Evolutionary conservation across 2,888 invertebrate species (phyloP), one percentile per base, ranked within the genome.

Genomic region (Tipula unca): DNA sequence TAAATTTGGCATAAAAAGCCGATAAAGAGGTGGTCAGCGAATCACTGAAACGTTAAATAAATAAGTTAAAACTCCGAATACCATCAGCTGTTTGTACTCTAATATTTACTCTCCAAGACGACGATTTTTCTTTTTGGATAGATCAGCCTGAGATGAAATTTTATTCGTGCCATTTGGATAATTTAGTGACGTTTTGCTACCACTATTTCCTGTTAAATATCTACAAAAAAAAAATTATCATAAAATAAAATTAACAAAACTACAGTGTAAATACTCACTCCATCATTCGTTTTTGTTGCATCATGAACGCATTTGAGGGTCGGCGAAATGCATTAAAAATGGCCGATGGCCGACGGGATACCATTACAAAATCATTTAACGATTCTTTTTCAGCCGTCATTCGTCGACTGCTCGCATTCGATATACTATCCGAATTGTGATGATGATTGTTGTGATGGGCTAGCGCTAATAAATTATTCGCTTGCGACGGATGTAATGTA

Each of bases 1-100:
- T 90, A 29, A 96, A 92, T 90, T 96, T 95, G 84, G 94, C 95
- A 91, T 96, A 96, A 85, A 96, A 91, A 1, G 95, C 94, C 84
- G 95, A 95, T 85, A 95, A 89, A 14, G 94, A 93, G 87, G 93
- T 93, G 87, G 94, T 93, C 86, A 95, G 88, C 48, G 93, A 93
- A 89, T 94, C 94, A 88, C 93, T 93, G 89, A 87, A 91, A 91
- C 88, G 48, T 82, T 8, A 83, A 85, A 25, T 32, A 13, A 32
- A 83, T 48, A 5, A 48, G 13, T 83, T 32, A 82, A 29, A 39
- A 13, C 6, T n/a, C n/a, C n/a, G n/a, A n/a, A 4, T 85, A 39
- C 1, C 13, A 17, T 29, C 3, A n/a, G 39, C 4, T 39, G 17
- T 4, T 42, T 42, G 20, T 32, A 32, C 3, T 1, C 6, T 20